Conservation (phyloP, 2,888 invertebrate genomes). For the Drosophila ezoana region DNA sequence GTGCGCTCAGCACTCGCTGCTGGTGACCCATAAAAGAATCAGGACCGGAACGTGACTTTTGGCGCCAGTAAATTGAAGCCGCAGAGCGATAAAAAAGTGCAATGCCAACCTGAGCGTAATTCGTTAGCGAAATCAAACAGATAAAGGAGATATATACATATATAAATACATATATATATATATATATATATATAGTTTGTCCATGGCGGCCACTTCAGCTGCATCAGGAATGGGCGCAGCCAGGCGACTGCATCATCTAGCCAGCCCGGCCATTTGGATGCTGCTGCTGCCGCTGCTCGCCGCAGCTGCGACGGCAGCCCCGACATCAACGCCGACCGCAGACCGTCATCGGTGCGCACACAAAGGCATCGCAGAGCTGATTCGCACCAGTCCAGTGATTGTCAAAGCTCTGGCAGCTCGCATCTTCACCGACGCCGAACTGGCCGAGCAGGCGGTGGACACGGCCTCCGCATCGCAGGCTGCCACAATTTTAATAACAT, state of each 20-base stretch:
- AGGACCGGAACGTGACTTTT: conserved; percentile 70
- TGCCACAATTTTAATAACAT: conserved; percentile 84
- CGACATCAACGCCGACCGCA: conserved; percentile 40
- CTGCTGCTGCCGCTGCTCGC: conserved; percentile 58
- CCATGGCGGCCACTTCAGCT: conserved; percentile 55
- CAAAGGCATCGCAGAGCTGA: conserved; percentile 83
- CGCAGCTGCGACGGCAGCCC: conserved; percentile 43
- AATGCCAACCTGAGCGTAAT: conserved; percentile 70
- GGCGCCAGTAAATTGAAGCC: conserved; percentile 65
- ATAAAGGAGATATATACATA: conserved; percentile 44
- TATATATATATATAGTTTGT: conserved; percentile 23
- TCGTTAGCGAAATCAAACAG: conserved; percentile 61
- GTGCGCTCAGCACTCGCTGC: conserved; percentile 45
- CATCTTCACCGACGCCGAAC: conserved; percentile 82
- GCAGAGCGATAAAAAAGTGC: conserved; percentile 65
- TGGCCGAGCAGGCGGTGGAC: conserved; percentile 29
- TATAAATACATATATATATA: too few species aligned
- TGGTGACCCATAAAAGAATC: conserved; percentile 57
- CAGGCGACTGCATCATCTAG: conserved; percentile 36
- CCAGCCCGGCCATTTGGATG: conserved; percentile 32
- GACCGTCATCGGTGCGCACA: conserved; percentile 78
- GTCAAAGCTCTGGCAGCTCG: conserved; percentile 84
- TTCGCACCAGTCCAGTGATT: conserved; percentile 84
- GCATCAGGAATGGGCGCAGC: conserved; percentile 46
- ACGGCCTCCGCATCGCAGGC: conserved; percentile 33